Evolutionary conservation across 1,140 invertebrate genomes (phyloP), one percentile per base, ranked within the genome.

Genomic region (Cataglyphis hispanica): DNA sequence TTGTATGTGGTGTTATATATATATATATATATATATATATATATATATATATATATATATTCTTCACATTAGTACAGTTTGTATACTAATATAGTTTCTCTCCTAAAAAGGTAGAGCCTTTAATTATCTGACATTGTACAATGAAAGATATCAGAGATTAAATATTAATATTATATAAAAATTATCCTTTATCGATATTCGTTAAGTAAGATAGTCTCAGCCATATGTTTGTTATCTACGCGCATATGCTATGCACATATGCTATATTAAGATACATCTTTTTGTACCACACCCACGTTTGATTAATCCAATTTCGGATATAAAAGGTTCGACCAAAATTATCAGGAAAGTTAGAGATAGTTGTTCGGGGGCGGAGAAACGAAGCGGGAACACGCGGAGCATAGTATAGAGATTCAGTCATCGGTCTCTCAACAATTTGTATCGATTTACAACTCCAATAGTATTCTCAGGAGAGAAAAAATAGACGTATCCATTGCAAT

Each of bases 261-360:
- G 37, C 53, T 60, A 60, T 19, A 19, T 74, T 27, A 37, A 60
- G 25, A 5, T 37, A 43, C 74, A 76, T 89, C 56, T 69, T 89
- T 72, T 56, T 63, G 84, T 58, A 75, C 85, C 80, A 83, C 43
- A 64, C 64, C 87, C 81, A 89, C 87, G 64, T 83, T 58, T 70
- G 63, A 63, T 34, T 84, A 89, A 89, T 89, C 72, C 87, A 86
- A 89, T 89, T 67, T 64, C 67, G 84, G 63, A 66, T 69, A 88
- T 88, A 89, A 88, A 89, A 89, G 87, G 70, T 77, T 75, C 76
- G 76, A 72, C 69, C 66, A 84, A 89, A 89, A 89, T 89, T 88
- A 89, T 89, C 87, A 75, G 87, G 66, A 81, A 40, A 58, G 50
- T 66, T 56, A 86, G 46, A 16, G 46, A 50, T 5, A 50, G 16